These are phyloP conservation scores for Calycopis cecrops DNA, from an alignment of 1,140 invertebrate species.

Conservation along the genomic window DNA sequence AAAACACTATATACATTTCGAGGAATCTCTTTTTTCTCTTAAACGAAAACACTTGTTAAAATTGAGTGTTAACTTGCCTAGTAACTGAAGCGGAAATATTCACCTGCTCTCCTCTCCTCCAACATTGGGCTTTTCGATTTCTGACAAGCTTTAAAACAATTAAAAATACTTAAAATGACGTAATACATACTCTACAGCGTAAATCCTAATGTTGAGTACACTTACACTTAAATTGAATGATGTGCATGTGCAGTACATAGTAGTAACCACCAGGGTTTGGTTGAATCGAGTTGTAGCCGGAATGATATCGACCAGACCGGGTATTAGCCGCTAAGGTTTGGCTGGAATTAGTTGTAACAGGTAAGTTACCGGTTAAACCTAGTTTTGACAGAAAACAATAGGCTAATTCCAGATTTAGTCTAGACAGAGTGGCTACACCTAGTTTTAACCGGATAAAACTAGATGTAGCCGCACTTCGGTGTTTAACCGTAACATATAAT, in stretches of 20 bases:
- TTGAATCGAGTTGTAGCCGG: too few species aligned
- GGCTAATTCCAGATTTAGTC: too few species aligned
- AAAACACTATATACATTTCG: constrained; percentile 41
- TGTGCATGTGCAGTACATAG: constrained; percentile 46
- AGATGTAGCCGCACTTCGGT: too few species aligned
- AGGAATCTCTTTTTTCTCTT: constrained; percentile 59
- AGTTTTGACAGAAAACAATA: too few species aligned
- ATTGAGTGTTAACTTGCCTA: constrained; percentile 69
- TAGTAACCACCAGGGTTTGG: constrained; percentile 19
- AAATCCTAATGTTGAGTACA: constrained; percentile 57
- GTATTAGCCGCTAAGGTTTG: too few species aligned
- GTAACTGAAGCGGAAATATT: constrained; percentile 69
- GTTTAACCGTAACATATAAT: too few species aligned
- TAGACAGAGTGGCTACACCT: too few species aligned
- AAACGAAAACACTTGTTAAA: constrained; percentile 40
- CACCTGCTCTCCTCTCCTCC: constrained; percentile 56
- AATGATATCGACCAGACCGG: too few species aligned
- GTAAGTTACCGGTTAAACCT: too few species aligned
- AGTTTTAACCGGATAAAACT: too few species aligned
- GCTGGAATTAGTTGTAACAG: too few species aligned
- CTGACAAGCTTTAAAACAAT: neutral
- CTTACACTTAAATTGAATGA: constrained; percentile 52
- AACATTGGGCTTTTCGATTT: constrained; percentile 52
- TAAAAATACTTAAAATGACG: neutral
- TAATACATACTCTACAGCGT: constrained; percentile 36